Percentiles rank a stretch among this genome's conserved stretches.
Evolutionary conservation across 2,797 vertebrate genomes (phyloP).

Genomic region (Tolypeutes matacus): DNA sequence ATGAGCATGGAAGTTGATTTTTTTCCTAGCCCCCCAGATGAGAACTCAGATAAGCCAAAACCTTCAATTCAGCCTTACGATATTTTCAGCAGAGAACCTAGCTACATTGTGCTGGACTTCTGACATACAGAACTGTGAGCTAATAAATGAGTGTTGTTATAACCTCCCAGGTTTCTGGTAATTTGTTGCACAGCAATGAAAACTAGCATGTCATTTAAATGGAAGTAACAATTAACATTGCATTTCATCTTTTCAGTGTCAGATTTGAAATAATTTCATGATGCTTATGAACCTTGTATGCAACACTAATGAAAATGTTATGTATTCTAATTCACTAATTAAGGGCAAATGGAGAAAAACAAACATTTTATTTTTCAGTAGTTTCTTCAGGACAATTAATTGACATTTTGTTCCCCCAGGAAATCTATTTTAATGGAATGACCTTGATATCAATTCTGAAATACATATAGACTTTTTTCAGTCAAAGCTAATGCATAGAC

Average conservation of each 20-base stretch:
- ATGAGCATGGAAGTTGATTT: not conserved
- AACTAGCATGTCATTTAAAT: not conserved
- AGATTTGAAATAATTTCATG: slow-evolving; percentile 51
- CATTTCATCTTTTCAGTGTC: not conserved
- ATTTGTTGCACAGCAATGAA: slow-evolving; percentile 11
- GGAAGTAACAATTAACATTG: not conserved
- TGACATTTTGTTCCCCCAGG: slow-evolving; percentile 31
- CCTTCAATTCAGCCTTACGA: not conserved
- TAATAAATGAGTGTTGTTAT: not conserved
- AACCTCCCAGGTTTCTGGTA: not conserved
- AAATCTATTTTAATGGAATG: slow-evolving; percentile 67
- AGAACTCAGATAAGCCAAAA: not conserved
- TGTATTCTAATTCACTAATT: not conserved
- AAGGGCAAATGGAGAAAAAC: not conserved
- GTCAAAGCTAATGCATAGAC: slow-evolving; percentile 6
- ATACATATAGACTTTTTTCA: slow-evolving; percentile 6
- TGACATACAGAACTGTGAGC: not conserved
- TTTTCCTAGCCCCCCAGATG: accelerated
- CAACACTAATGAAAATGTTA: slow-evolving; percentile 37
- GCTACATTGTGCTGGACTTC: not conserved
- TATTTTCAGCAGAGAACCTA: not conserved
- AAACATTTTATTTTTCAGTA: slow-evolving; percentile 37
- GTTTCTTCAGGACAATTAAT: slow-evolving; percentile 14
- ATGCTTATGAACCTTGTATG: not conserved
- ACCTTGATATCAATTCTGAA: slow-evolving; percentile 42